A percentile compares a stretch with the other conserved stretches of the same genome.
phyloP scores from a whole-genome alignment of 2,113 vertebrate genomes.

The Percopsis transmontana region DNA sequence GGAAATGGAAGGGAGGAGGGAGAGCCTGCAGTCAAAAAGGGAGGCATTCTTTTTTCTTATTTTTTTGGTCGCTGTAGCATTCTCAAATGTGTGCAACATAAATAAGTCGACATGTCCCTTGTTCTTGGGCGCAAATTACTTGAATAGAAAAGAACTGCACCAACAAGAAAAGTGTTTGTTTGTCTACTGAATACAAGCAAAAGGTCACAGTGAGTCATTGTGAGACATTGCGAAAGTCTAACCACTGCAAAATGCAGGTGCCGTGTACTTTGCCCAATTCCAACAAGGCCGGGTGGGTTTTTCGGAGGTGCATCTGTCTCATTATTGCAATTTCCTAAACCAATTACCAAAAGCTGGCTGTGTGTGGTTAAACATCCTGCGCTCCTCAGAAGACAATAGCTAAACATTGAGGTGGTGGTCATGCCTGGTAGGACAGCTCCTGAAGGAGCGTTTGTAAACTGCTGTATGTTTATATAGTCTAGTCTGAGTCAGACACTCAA shows the following conservation, averaged over 20 bases:
- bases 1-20: slow-evolving; percentile 21
- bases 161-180: not conserved
- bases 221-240: not conserved
- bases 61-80: not conserved
- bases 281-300: too few relatives aligned
- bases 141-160: too few relatives aligned
- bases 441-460: not conserved
- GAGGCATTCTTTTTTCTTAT: not conserved
- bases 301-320: not conserved
- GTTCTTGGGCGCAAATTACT: too few relatives aligned
- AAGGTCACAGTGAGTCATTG: not conserved
- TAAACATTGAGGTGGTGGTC: not conserved
- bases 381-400: not conserved
- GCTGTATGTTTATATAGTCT: not conserved
- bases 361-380: not conserved
- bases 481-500: not conserved
- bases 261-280: too few relatives aligned
- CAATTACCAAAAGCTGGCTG: not conserved
- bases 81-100: not conserved
- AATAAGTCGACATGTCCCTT: too few relatives aligned
- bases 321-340: not conserved
- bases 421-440: not conserved
- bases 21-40: slow-evolving; percentile 10
- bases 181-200: not conserved
- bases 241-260: not conserved